A percentile compares a stretch with the other conserved stretches of the same genome.
phyloP scores from a whole-genome alignment of 2,797 vertebrate genomes.

The Enoplosus armatus region DNA sequence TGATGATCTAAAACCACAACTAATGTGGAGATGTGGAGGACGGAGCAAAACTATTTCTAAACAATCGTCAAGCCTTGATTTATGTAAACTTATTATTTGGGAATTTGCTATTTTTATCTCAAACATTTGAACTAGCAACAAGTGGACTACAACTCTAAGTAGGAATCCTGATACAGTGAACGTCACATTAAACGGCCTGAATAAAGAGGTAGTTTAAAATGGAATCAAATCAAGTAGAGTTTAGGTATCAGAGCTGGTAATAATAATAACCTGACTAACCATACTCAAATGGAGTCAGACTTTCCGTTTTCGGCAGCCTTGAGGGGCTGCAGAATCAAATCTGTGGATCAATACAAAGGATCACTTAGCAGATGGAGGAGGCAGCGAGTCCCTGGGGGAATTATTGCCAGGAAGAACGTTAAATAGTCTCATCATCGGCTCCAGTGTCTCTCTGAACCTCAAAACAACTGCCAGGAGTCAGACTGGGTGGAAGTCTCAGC shows the following conservation, averaged over 20 bases:
- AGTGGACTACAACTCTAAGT: background rate
- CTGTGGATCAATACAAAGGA: slow-evolving; percentile 79
- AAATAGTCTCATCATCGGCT: slow-evolving; percentile 72
- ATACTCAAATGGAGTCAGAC: slow-evolving; percentile 54
- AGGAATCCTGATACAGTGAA: background rate
- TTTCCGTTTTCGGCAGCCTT: slow-evolving; percentile 36
- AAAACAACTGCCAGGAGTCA: slow-evolving; percentile 39
- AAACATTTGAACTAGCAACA: background rate
- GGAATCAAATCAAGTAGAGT: slow-evolving; percentile 15
- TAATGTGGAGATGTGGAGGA: background rate
- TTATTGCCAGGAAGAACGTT: slow-evolving; percentile 80
- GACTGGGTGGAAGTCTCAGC: slow-evolving; percentile 18
- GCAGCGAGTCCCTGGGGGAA: slow-evolving; percentile 64
- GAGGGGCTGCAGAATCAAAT: slow-evolving; percentile 62
- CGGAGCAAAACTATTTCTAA: background rate
- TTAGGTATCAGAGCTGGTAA: slow-evolving; percentile 17
- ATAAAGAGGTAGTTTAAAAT: slow-evolving; percentile 9
- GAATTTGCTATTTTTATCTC: background rate
- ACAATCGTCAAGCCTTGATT: background rate
- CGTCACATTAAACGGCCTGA: background rate
- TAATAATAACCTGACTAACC: slow-evolving; percentile 37
- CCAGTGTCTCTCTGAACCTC: slow-evolving; percentile 56
- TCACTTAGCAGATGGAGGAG: slow-evolving; percentile 79
- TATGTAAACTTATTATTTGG: background rate
- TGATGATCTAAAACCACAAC: background rate